Base-by-base conservation (phyloP, 2,888 invertebrate genomes). In the Drosophila fungiperda region DNA sequence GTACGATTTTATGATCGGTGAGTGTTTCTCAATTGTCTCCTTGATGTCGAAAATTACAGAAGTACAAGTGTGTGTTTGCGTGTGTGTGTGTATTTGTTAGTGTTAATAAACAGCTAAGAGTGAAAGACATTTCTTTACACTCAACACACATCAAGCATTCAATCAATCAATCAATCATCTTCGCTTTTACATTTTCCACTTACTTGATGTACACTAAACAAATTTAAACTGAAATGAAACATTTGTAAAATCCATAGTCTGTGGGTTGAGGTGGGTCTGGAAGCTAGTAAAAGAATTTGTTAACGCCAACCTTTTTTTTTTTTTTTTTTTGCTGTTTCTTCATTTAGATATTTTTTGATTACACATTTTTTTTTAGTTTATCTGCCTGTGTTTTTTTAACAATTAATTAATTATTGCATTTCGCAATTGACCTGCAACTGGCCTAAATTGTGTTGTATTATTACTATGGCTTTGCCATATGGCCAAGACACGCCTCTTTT, bases 1-100 rank as follows among this genome's bases (percentile, higher is more conserved):
- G 32, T 69, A 66, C 79, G 74, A 64, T 73, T 74, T 62, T 77
- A 70, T 65, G 86, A 88, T 74, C 86, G 85, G 85, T 85, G 86
- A 87, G 85, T 82, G 60, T 65, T 65, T 64, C 45, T 45, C 17
- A 53, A 62, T 49, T 40, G 35, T 59, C 26, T 23, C 12, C 2
- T 58, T 15, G 38, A 65, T 65, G 20, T 40, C 20, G 57, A 20
- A 15, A 32, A 49, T 60, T 33, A n/a, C 23, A 29, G 12, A 32
- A 23, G 17, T 17, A 17, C 17, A 17, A 26, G 38, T 59, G 33
- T 66, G 23, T 65, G 42, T 66, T 49, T 52, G 36, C 54, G 36
- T 66, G n/a, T 59, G 42, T 60, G 54, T 71, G 55, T 52, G 49
- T 36, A 6, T 53, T 35, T 20, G 35, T 36, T 15, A 17, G 35